Conservation (phyloP, 1,140 invertebrate species). For the Achatina immaculata region DNA sequence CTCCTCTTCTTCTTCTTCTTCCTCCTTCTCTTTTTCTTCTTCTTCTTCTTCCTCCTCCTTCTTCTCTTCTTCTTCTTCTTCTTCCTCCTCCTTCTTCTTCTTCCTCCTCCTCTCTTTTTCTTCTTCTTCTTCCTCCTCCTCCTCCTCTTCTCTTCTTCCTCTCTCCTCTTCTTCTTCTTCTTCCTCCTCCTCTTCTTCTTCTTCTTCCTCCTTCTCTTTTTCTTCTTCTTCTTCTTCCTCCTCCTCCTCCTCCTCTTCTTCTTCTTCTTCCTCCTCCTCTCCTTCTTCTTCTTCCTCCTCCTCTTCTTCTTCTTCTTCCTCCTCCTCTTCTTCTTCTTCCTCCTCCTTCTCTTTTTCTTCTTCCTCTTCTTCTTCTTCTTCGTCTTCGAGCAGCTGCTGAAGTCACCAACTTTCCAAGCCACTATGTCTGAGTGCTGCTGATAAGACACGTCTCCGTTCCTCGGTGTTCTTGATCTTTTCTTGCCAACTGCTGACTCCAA, state of each 20-base stretch:
- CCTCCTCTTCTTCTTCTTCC: background rate
- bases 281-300: background rate
- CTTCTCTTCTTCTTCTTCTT: no score
- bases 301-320: background rate
- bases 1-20: background rate
- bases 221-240: background rate
- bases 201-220: background rate
- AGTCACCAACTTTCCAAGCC: no score
- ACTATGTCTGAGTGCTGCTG: no score
- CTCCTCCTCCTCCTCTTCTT: background rate
- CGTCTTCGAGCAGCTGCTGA: no score
- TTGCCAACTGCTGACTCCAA: no score
- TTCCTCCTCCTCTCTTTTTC: background rate
- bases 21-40: background rate
- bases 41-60: no score
- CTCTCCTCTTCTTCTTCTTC: background rate
- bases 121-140: background rate
- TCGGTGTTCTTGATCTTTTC: no score
- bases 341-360: background rate
- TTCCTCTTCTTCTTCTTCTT: background rate
- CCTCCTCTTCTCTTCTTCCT: background rate
- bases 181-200: slow-evolving; percentile 5
- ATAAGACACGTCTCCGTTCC: no score
- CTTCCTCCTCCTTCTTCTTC: background rate
- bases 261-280: no score